Base-by-base conservation (phyloP, 2,797 vertebrate genomes). In the Chanos chanos region DNA sequence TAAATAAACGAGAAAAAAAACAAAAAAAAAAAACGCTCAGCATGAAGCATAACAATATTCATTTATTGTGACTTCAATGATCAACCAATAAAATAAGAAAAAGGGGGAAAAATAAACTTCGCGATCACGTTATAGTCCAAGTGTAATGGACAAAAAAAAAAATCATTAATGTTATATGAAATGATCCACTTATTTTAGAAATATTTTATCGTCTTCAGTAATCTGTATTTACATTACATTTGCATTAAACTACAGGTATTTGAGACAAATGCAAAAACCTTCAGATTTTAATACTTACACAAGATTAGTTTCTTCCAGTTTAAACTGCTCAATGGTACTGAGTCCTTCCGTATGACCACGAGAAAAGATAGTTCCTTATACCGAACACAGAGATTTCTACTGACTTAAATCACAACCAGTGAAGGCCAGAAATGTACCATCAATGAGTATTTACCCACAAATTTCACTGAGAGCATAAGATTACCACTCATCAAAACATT, bases 1-100 rank as follows among this genome's bases (percentile, higher is more conserved):
- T 80, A 85, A 40, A 73, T 48, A 73, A 66, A 80, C 78, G 73
- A 75, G 76, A 82, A 76, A 83, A 68, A 72, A 61, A 70, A 74
- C 54, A 75, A 73, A 64, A 71, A 48, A 56, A 66, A 73, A 53
- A 49, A 45, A 65, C 33, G 21, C 19, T 18, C 70, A n/a, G n/a
- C n/a, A n/a, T n/a, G 77, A 77, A 70, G 74, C 75, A 66, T 61
- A 71, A 68, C 72, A 73, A 60, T 37, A 54, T 22, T 62, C 79
- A 36, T 60, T 73, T 70, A 60, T 30, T 57, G 41, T 69, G 30
- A n/a, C n/a, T 66, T 31, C 22, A n/a, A 43, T 53, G 33, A 44
- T 71, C 28, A 63, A 79, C 77, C 54, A 56, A 18, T 40, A 66
- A 48, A n/a, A n/a, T n/a, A n/a, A n/a, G n/a, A n/a, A n/a, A n/a